phyloP scores from a whole-genome alignment of 2,797 vertebrate genomes.

The Arvicola amphibius region DNA sequence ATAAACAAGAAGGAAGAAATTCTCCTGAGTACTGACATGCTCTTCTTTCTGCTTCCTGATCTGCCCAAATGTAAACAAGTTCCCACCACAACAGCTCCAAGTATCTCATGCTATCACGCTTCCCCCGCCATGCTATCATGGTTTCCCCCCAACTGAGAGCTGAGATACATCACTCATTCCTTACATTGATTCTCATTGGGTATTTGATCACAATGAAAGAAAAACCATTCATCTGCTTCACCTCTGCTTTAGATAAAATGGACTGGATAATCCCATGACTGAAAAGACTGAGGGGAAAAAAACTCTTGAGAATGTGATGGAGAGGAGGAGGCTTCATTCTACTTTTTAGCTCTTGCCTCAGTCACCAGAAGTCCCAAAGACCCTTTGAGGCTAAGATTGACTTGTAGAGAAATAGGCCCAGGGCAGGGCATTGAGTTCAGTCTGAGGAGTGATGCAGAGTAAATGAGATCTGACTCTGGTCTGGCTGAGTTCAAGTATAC shows the following conservation, averaged over 20 bases:
- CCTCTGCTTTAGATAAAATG: not conserved
- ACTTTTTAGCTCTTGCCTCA: not conserved
- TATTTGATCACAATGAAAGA: not conserved
- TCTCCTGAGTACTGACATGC: not conserved
- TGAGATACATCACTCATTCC: not conserved
- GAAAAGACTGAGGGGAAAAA: not conserved
- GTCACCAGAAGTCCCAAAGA: not conserved
- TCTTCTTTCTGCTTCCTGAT: not conserved
- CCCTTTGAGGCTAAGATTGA: not conserved
- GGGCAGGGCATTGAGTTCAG: not conserved
- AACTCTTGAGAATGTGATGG: not conserved
- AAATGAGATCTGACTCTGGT: not conserved
- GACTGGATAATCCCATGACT: not conserved
- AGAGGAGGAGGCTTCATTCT: not conserved
- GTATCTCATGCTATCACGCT: no score
- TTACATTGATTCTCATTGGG: not conserved
- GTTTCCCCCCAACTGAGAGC: not conserved
- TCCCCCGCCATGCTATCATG: fast-evolving
- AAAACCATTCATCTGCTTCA: not conserved
- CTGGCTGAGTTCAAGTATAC: not conserved
- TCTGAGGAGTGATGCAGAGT: not conserved
- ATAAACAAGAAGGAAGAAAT: not conserved
- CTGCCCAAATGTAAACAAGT: not conserved
- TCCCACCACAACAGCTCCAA: not conserved
- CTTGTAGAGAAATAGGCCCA: not conserved